Evolutionary conservation across 1,140 invertebrate genomes (phyloP), one percentile per base, ranked within the genome.

Genomic region (Drosophila nigrodunni): DNA sequence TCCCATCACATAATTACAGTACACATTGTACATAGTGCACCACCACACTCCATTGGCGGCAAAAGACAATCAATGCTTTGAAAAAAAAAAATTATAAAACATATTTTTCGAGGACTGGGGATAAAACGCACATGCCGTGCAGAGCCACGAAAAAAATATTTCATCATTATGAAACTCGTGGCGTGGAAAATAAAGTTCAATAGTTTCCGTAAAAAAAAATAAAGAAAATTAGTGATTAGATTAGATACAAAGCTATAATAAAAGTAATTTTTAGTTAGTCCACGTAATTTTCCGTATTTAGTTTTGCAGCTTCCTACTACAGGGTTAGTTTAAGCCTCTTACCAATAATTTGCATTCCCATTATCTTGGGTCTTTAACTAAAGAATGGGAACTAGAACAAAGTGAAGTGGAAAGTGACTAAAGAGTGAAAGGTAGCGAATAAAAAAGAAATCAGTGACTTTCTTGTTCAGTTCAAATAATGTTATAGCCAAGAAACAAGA

Each of bases 381-480:
- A 30, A 30, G 25, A 30, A 30, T 30, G 25, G 25, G 50, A 57
- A 18, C 54, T 21, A 57, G 13, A 41, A 55, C 47, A 39, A 57
- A 35, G 1, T 44, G 7, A 9, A 65, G 52, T 18, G 54, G 25
- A 52, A 10, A 37, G 47, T 30, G n/a, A 9, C n/a, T 13, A 55
- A 7, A 18, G 11, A 59, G 70, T 60, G 71, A 74, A 68, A 74
- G 64, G 71, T 67, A 59, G 18, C 18, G 1, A 21, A 21, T 21
- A 25, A 67, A 75, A 77, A 77, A 67, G 64, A 77, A 77, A 74
- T 69, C 64, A 50, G 41, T 62, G 46, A 70, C 65, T 77, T 75
- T 78, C 65, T 75, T 65, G 54, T 60, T 34, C 47, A 61, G 46
- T 61, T 75, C 55, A 70, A 74, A 69, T 69, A 59, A 74, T 62